These are phyloP conservation scores for Aselliscus stoliczkanus DNA, from an alignment of 2,797 vertebrate species.

Conservation along the genomic window DNA sequence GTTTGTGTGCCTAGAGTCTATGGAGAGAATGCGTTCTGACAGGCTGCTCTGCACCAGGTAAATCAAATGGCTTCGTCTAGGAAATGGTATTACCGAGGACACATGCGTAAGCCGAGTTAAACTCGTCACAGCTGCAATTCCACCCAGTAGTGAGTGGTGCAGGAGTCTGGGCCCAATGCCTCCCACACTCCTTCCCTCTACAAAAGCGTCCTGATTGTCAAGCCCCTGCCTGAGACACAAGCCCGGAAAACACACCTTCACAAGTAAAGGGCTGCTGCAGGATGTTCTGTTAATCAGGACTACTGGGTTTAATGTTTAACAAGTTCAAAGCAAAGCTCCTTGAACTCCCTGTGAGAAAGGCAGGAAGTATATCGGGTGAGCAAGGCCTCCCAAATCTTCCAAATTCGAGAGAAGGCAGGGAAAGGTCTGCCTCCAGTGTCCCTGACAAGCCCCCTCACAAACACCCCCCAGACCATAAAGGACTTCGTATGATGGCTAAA, in stretches of 20 bases:
- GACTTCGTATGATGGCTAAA: neutral
- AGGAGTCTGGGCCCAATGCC: neutral
- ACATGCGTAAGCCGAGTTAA: neutral
- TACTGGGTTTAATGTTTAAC: neutral
- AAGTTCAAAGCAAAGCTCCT: neutral
- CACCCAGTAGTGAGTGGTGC: too few species aligned
- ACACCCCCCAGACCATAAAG: neutral
- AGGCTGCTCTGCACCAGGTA: neutral
- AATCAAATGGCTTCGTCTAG: neutral
- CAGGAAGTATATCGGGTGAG: neutral
- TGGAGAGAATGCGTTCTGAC: neutral
- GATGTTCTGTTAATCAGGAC: neutral
- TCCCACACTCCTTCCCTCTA: neutral
- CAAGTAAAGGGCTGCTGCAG: neutral
- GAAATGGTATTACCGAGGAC: neutral
- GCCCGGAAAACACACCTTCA: fast-evolving
- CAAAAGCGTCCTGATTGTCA: neutral
- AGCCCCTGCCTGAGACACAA: neutral
- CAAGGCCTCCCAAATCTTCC: neutral
- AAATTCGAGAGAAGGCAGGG: neutral
- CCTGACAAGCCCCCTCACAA: neutral
- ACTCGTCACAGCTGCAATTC: neutral
- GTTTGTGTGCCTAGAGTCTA: neutral
- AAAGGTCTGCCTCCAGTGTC: neutral
- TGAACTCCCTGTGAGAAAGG: neutral